These are phyloP conservation scores for Gallinago nigripennis DNA, from an alignment of 2,797 vertebrate species.

Conservation along the genomic window DNA sequence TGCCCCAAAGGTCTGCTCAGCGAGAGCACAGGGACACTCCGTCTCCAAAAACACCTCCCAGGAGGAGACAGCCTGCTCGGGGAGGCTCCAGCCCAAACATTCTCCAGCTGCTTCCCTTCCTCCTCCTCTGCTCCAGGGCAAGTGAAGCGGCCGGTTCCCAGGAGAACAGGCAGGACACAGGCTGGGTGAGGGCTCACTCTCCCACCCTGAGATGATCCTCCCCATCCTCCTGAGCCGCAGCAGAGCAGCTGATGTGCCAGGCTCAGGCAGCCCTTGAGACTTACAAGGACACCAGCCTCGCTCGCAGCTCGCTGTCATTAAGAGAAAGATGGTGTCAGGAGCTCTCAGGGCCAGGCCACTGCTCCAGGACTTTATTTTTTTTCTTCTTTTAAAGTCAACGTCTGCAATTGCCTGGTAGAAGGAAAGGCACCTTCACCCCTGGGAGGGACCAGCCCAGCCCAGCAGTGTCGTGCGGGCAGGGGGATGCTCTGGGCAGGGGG, in stretches of 20 bases:
- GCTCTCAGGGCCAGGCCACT: background rate
- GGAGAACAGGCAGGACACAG: rapidly evolving
- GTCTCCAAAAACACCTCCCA: background rate
- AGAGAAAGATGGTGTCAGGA: background rate
- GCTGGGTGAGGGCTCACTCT: rapidly evolving
- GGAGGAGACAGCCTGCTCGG: background rate
- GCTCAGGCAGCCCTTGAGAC: background rate
- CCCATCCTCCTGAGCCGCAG: background rate
- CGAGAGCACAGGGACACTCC: rapidly evolving
- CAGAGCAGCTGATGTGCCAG: background rate
- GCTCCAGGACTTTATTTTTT: background rate
- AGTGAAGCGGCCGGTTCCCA: rapidly evolving
- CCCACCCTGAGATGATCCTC: background rate
- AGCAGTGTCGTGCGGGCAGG: rapidly evolving
- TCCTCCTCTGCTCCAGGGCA: background rate
- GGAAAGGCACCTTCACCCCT: background rate
- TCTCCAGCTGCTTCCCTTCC: no score
- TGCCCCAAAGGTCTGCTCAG: background rate
- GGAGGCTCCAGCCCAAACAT: rapidly evolving
- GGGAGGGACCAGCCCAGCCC: background rate
- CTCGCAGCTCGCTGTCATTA: background rate
- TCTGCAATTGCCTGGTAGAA: background rate
- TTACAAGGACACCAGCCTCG: background rate
- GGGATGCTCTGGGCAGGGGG: background rate
- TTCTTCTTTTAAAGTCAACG: background rate